These are phyloP conservation scores for Mylabris sibirica DNA, from an alignment of 2,888 invertebrate genomes.

Conservation along the genomic window DNA sequence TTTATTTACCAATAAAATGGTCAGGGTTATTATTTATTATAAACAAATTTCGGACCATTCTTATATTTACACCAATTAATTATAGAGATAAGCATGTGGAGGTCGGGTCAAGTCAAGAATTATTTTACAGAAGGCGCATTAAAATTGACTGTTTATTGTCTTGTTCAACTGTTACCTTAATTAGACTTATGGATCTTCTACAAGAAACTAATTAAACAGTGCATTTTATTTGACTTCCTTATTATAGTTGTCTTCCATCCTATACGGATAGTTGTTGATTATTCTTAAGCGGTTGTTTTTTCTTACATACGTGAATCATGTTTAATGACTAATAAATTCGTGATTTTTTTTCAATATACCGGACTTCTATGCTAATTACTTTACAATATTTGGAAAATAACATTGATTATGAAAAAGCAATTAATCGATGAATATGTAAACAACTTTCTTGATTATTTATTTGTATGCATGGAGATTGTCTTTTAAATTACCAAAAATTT, in stretches of 20 bases:
- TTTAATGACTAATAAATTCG: conserved; percentile 8
- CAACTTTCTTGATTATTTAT: neutral
- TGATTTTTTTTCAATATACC: neutral
- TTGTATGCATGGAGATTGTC: neutral
- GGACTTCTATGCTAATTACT: neutral
- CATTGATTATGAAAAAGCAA: neutral
- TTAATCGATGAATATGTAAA: neutral
- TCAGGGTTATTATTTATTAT: neutral
- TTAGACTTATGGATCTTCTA: neutral
- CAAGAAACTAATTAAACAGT: too few species aligned
- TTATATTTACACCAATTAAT: too few species aligned
- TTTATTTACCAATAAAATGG: neutral
- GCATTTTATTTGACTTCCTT: neutral
- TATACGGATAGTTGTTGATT: neutral
- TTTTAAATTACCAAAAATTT: neutral
- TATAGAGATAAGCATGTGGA: neutral
- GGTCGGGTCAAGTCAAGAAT: neutral
- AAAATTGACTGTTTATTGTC: neutral
- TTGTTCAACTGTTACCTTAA: neutral
- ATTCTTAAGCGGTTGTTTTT: neutral
- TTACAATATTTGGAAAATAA: neutral
- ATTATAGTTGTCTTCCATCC: neutral
- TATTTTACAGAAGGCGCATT: neutral
- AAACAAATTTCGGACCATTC: neutral
- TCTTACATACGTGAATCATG: neutral